phyloP scores from a whole-genome alignment of 2,888 invertebrate genomes.

The Tridacna crocea region DNA sequence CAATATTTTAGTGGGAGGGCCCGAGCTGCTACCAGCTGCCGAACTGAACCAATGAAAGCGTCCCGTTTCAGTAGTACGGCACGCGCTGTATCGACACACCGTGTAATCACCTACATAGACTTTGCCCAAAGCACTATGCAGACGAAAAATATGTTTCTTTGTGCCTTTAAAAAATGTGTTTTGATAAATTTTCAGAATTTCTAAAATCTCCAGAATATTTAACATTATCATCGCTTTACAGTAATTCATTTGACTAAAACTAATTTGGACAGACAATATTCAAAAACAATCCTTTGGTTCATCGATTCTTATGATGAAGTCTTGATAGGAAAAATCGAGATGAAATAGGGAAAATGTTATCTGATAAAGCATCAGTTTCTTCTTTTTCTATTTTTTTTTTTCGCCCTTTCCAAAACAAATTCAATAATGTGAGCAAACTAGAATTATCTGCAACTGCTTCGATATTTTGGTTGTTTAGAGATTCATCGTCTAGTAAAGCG shows the following conservation, averaged over 20 bases:
- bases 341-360: no score
- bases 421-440: no score
- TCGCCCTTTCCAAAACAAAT: no score
- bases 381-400: no score
- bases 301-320: neutral
- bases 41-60: constrained; percentile 62
- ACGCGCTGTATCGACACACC: constrained; percentile 62
- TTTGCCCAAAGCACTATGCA: constrained; percentile 41
- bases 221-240: neutral
- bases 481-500: no score
- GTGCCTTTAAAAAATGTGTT: neutral
- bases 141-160: constrained; percentile 6
- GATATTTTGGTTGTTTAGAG: no score
- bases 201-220: neutral
- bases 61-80: constrained; percentile 60
- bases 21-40: constrained; percentile 62
- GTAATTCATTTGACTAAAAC: constrained; percentile 1
- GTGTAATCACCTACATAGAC: constrained; percentile 56
- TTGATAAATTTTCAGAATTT: neutral
- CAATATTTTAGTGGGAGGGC: constrained; percentile 63
- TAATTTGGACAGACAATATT: neutral
- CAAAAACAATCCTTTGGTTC: neutral
- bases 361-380: no score
- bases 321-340: neutral
- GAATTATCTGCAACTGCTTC: no score